phyloP scores from a whole-genome alignment of 2,888 invertebrate genomes.

The Pherbina coryleti region DNA sequence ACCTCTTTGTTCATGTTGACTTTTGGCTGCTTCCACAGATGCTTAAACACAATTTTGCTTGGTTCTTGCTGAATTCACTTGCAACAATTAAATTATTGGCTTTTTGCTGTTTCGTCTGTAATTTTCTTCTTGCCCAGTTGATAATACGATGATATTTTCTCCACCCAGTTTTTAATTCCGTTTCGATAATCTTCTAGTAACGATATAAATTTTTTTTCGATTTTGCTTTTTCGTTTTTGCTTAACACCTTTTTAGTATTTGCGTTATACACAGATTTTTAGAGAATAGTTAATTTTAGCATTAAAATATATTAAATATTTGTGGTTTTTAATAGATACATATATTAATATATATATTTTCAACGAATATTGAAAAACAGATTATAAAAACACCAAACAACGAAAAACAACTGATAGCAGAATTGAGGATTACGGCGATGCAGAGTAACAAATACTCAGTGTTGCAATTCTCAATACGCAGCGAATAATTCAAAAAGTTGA shows the following conservation, averaged over 20 bases:
- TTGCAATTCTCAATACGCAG: too few relatives aligned
- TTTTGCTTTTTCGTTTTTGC: neutral
- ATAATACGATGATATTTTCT: neutral
- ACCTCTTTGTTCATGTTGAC: conserved; percentile 53
- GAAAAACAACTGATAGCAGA: conserved; percentile 2
- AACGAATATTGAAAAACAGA: neutral
- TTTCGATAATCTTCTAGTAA: neutral
- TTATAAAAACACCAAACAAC: neutral
- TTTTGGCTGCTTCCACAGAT: conserved; percentile 49
- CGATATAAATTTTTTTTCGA: too few relatives aligned
- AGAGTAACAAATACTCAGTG: too few relatives aligned
- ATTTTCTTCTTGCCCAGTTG: neutral
- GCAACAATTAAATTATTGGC: neutral
- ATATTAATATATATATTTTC: neutral
- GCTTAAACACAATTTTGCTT: conserved; percentile 49
- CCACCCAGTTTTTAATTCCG: neutral
- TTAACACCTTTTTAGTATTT: neutral
- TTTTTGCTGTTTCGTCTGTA: neutral
- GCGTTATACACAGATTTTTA: neutral
- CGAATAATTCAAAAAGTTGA: too few relatives aligned
- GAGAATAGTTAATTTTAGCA: neutral
- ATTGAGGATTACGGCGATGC: neutral
- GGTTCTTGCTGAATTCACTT: conserved; percentile 5
- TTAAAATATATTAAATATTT: neutral
- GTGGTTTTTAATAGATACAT: too few relatives aligned